phyloP scores from a whole-genome alignment of 2,888 invertebrate genomes.

The Cosmia trapezina region DNA sequence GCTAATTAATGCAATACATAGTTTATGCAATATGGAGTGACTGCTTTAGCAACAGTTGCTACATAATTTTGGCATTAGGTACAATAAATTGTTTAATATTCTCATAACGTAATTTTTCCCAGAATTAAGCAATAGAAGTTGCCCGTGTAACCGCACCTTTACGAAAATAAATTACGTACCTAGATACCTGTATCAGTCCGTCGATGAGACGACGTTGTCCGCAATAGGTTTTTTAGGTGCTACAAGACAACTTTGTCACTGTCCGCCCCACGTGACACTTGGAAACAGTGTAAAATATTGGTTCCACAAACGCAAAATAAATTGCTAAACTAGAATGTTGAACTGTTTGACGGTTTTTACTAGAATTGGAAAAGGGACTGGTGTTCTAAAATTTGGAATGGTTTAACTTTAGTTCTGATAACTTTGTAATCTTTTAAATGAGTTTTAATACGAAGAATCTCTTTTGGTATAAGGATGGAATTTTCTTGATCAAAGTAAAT shows the following conservation, averaged over 20 bases:
- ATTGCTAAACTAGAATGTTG: slow-evolving; percentile 19
- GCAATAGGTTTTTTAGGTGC: slow-evolving; percentile 69
- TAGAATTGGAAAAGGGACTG: slow-evolving; percentile 34
- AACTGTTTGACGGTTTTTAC: slow-evolving; percentile 20
- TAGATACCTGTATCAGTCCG: slow-evolving; percentile 78
- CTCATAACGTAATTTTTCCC: background rate
- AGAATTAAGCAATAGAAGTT: background rate
- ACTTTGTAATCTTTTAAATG: slow-evolving; percentile 15
- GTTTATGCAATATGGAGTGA: background rate
- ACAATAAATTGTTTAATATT: background rate
- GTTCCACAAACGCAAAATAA: slow-evolving; percentile 50
- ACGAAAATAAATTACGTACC: slow-evolving; percentile 81
- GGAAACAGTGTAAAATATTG: slow-evolving; percentile 56
- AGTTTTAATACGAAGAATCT: slow-evolving; percentile 3
- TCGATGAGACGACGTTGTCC: slow-evolving; percentile 72
- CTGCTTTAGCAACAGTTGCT: background rate
- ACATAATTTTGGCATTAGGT: too few species aligned
- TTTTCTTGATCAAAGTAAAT: background rate
- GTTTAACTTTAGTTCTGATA: slow-evolving; percentile 1
- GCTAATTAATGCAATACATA: background rate
- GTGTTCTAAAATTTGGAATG: slow-evolving; percentile 14
- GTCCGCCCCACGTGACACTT: slow-evolving; percentile 66
- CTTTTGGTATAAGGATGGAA: background rate
- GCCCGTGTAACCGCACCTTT: slow-evolving; percentile 10
- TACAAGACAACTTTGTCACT: slow-evolving; percentile 74